Evolutionary conservation across 92 coral and sea anemone genomes (phyloP), one percentile per base, ranked within the genome.

Genomic region (Paramuricea clavata): DNA sequence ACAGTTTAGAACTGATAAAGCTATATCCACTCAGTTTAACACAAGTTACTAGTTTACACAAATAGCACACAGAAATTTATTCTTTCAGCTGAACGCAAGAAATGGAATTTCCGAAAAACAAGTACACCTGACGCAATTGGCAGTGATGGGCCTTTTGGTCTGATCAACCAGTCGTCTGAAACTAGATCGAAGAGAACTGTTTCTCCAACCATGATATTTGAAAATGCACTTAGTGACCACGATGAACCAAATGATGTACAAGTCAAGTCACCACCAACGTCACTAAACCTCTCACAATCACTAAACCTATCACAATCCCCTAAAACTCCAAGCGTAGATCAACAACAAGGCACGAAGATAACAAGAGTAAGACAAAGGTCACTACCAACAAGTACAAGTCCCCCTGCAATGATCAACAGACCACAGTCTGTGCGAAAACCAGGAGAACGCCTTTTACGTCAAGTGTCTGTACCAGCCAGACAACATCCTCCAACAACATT

Each of bases 31-130:
- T n/a, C n/a, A n/a, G n/a, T n/a, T n/a, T n/a, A n/a, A n/a, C n/a
- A n/a, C n/a, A n/a, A n/a, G n/a, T n/a, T n/a, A n/a, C n/a, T n/a
- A n/a, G n/a, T n/a, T n/a, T n/a, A n/a, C n/a, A n/a, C n/a, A 34
- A 65, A 12, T 65, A 5, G 12, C 13, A 26, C 13, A 74, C 80
- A 41, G 12, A 19, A 3, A 0, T 0, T 74, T 49, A 42, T 42
- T 49, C 32, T 52, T 49, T 8, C 56, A 79, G 73, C 34, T 57
- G 84, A 79, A 22, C 64, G 73, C 52, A 79, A 79, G 27, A 79
- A 79, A 28, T 79, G 84, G 74, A 79, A 79, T 79, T 79, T 79
- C 31, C 72, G 84, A 7, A 79, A 61, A 79, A 59, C 84, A 33
- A 79, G 67, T 61, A 6, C 84, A 25, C 15, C 49, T 6, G 47